phyloP scores from a whole-genome alignment of 2,888 invertebrate genomes.

The Stenchaetothrips biformis region DNA sequence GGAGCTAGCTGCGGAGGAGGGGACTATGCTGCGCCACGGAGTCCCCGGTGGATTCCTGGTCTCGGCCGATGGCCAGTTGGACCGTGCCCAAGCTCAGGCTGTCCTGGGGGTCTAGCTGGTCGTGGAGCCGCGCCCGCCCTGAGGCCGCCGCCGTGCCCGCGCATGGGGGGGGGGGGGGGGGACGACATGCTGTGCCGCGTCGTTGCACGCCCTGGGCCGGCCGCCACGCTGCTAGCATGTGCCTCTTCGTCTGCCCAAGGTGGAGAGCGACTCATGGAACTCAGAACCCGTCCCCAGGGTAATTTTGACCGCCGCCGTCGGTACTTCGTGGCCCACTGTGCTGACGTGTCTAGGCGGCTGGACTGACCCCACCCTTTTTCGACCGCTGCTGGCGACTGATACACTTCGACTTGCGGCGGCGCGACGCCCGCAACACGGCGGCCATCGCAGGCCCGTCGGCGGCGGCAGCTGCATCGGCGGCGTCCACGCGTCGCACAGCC shows the following conservation, averaged over 20 bases:
- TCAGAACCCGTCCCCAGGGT: too few species aligned
- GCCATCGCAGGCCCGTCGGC: slow-evolving; percentile 15
- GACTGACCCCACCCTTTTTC: not conserved
- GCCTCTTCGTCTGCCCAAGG: slow-evolving; percentile 34
- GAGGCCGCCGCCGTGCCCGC: not conserved
- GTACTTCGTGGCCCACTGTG: too few species aligned
- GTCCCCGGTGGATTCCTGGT: slow-evolving; percentile 34
- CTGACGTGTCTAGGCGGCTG: not conserved
- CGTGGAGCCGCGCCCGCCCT: slow-evolving; percentile 27
- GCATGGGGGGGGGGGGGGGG: too few species aligned
- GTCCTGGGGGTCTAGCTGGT: slow-evolving; percentile 34
- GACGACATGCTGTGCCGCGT: slow-evolving; percentile 28
- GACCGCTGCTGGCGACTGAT: not conserved
- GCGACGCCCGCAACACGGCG: slow-evolving; percentile 10
- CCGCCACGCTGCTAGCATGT: slow-evolving; percentile 33
- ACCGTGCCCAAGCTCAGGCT: slow-evolving; percentile 32
- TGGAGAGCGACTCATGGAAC: too few species aligned
- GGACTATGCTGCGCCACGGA: slow-evolving; percentile 28
- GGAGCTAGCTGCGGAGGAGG: slow-evolving; percentile 20
- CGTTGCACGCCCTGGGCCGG: slow-evolving; percentile 33
- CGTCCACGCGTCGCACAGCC: slow-evolving; percentile 26
- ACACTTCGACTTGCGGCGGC: slow-evolving; percentile 11
- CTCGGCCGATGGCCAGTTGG: slow-evolving; percentile 33
- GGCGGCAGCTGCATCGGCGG: not conserved
- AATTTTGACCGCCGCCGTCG: too few species aligned